Base-by-base conservation (phyloP, 2,888 invertebrate species). In the Dicyrtomina minuta region DNA sequence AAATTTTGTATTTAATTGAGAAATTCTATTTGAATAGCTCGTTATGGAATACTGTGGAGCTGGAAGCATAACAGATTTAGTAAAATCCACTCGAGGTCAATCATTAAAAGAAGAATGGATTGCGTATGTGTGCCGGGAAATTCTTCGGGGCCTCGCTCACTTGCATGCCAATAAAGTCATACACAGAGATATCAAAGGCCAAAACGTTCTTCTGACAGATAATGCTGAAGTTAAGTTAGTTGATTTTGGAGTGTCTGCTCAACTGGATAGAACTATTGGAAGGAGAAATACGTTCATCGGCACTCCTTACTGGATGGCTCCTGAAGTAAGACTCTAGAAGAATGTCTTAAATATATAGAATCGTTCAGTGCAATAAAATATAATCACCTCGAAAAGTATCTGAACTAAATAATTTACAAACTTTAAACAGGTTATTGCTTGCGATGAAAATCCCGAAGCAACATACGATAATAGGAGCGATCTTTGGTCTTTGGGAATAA, bases 1-100 rank as follows among this genome's bases (percentile, higher is more conserved):
- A 33, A 33, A 33, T 5, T 5, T 33, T 8, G 33, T 33, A 8
- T 33, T 33, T 33, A 8, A 33, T 33, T 33, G 8, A 33, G 8
- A 33, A 33, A 33, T 33, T 33, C n/a, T n/a, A 15, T 22, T 53
- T 22, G 20, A 24, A 13, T 79, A 84, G 84, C 86, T 98, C 83
- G 98, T 99, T 72, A 99, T 99, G 99, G 99, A 99, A 84, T 99
- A 98, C 83, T 99, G 99, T 85, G 99, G 99, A 79, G 98, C 97
- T 82, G 97, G 95, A 72, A 97, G 97, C 68, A 96, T 99, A 71
- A 99, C 99, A 76, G 99, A 99, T 86, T 88, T 99, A 82, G 98
- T 99, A 66, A 99, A 99, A 86, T 96, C 96, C 75, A 98, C 97
- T 75, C 98, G 99, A 85, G 97, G 97, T 66, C 96, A 95, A 82